These are phyloP conservation scores for Electrophaes corylata DNA, from an alignment of 2,888 invertebrate species.

Conservation along the genomic window DNA sequence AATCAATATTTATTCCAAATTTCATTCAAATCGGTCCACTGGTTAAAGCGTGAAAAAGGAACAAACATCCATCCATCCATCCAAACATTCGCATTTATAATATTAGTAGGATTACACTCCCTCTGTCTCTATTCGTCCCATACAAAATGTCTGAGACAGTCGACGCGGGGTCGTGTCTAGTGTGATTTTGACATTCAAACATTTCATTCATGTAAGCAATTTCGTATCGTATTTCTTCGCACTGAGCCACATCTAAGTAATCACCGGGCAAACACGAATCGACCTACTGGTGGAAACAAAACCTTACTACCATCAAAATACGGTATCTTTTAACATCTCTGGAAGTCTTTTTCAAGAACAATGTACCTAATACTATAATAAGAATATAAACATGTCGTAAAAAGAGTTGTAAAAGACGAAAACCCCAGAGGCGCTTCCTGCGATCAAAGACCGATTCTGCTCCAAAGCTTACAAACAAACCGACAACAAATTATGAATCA, in stretches of 20 bases:
- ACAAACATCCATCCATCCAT: too few species aligned
- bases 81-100: too few species aligned
- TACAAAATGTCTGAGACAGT: too few species aligned
- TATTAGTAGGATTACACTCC: too few species aligned
- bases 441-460: conserved; percentile 40
- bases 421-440: conserved; percentile 42
- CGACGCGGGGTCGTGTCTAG: too few species aligned
- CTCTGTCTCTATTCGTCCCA: too few species aligned
- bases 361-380: neutral
- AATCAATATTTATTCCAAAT: too few species aligned
- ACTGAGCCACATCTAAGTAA: conserved; percentile 30
- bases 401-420: conserved; percentile 10
- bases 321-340: neutral
- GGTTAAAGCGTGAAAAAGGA: too few species aligned
- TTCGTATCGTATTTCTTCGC: conserved; percentile 46
- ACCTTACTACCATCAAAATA: conserved; percentile 8
- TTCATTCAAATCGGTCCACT: too few species aligned
- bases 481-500: conserved; percentile 28
- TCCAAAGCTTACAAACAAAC: conserved; percentile 34
- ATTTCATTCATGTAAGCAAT: conserved; percentile 52
- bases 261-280: conserved; percentile 6
- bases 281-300: conserved; percentile 1
- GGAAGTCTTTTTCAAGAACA: neutral
- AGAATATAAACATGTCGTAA: conserved; percentile 9
- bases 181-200: conserved; percentile 43